Percentiles rank a stretch among this genome's conserved stretches.
phyloP scores from a whole-genome alignment of 2,888 invertebrate species.

The Allolobophora icterica region DNA sequence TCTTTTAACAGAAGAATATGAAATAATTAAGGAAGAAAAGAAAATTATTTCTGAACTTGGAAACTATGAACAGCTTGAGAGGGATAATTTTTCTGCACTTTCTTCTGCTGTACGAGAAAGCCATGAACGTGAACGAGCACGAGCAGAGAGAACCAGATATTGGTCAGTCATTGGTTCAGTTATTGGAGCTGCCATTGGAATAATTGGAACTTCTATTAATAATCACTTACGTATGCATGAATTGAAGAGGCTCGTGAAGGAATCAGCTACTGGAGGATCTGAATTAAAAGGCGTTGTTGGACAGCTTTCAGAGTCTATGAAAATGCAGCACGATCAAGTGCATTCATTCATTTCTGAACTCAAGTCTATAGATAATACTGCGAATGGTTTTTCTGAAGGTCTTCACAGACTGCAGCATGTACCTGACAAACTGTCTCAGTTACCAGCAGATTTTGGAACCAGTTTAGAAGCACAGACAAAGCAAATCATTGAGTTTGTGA shows the following conservation, averaged over 20 bases:
- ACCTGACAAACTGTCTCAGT: neutral
- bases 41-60: slow-evolving; percentile 71
- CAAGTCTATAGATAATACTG: slow-evolving; percentile 31
- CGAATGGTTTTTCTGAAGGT: neutral
- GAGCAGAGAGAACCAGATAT: slow-evolving; percentile 83
- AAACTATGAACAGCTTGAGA: slow-evolving; percentile 76
- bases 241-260: slow-evolving; percentile 71
- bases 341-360: slow-evolving; percentile 48
- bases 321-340: slow-evolving; percentile 48
- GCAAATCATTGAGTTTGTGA: slow-evolving; percentile 45
- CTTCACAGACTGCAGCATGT: neutral
- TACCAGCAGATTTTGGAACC: slow-evolving; percentile 6
- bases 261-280: slow-evolving; percentile 49
- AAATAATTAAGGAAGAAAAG: slow-evolving; percentile 63
- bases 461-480: slow-evolving; percentile 42
- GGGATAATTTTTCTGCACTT: slow-evolving; percentile 75
- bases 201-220: slow-evolving; percentile 74
- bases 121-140: slow-evolving; percentile 82
- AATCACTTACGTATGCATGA: slow-evolving; percentile 74
- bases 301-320: slow-evolving; percentile 44
- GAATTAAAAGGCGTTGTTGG: slow-evolving; percentile 44
- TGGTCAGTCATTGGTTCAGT: slow-evolving; percentile 80
- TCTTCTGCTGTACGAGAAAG: slow-evolving; percentile 80
- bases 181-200: slow-evolving; percentile 72
- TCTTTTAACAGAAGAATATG: slow-evolving; percentile 73